Percentiles rank a stretch among this genome's conserved stretches.
Conservation (phyloP, 2,113 vertebrate genomes). For the Notothenia coriiceps region DNA sequence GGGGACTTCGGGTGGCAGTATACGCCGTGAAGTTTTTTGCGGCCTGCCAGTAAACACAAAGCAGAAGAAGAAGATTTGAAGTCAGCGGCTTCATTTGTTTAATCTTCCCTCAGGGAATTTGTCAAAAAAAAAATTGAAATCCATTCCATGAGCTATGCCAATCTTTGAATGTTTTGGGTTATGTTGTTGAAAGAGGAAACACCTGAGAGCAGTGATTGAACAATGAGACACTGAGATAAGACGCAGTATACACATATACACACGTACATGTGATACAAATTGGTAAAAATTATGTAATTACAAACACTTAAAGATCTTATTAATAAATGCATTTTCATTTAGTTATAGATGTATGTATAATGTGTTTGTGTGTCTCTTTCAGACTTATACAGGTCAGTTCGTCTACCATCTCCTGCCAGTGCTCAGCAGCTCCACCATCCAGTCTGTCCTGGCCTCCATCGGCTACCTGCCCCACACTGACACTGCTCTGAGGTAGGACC, state of each 20-base stretch:
- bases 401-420: conserved; percentile 87
- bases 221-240: background rate
- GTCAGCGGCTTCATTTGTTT: too few relatives aligned
- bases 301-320: background rate
- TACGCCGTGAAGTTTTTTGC: too few relatives aligned
- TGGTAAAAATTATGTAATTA: background rate
- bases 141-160: too few relatives aligned
- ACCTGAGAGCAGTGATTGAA: background rate
- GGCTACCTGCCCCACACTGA: conserved; percentile 84
- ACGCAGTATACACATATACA: background rate
- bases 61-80: too few relatives aligned
- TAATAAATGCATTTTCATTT: background rate
- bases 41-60: too few relatives aligned
- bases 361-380: conserved; percentile 42
- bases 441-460: conserved; percentile 84
- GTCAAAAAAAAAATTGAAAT: too few relatives aligned
- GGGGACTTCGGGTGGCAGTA: too few relatives aligned
- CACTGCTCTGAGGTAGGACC: conserved; percentile 48
- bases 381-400: conserved; percentile 90
- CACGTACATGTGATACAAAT: background rate
- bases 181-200: conserved; percentile 12
- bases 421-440: conserved; percentile 78
- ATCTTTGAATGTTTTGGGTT: too few relatives aligned
- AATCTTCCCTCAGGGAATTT: too few relatives aligned
- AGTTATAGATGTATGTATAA: background rate